phyloP scores from a whole-genome alignment of 2,113 vertebrate species.

The Prunella himalayana region DNA sequence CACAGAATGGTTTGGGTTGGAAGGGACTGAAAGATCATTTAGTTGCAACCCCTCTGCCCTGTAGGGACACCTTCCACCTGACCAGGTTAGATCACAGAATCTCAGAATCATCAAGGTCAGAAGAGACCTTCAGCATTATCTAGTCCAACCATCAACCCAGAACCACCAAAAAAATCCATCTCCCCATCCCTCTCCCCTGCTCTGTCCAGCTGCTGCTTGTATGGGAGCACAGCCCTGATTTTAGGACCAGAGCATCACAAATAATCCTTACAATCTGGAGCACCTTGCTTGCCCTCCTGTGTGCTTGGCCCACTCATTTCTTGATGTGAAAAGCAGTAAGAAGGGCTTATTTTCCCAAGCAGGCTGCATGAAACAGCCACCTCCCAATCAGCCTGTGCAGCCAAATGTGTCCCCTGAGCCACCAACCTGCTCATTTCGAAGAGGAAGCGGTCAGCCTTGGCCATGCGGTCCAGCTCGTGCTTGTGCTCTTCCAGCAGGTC shows the following conservation, averaged over 20 bases:
- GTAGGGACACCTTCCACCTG: not conserved
- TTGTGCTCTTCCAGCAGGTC: conserved; percentile 96
- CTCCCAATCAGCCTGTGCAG: fast-evolving
- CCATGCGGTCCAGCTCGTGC: conserved; percentile 96
- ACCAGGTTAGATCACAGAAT: not conserved
- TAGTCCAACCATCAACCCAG: not conserved
- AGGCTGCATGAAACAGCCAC: not conserved
- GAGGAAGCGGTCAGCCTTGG: conserved; percentile 94
- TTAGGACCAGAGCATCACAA: not conserved
- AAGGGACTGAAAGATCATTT: not conserved
- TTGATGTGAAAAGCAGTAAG: not conserved
- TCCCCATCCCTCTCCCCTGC: not conserved
- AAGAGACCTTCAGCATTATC: not conserved
- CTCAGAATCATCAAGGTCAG: not conserved
- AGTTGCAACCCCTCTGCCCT: not conserved
- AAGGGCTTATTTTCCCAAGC: not conserved
- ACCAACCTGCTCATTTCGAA: conserved; percentile 98
- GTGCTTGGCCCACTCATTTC: not conserved
- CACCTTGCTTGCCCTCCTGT: not conserved
- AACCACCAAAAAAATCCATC: not conserved
- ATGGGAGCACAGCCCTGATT: not conserved
- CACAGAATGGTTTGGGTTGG: not conserved
- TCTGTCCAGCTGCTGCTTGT: not conserved
- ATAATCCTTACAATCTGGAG: not conserved
- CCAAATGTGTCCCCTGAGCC: not conserved